Evolutionary conservation across 2,113 vertebrate genomes (phyloP).

Genomic region (Sinocyclocheilus grahami): DNA sequence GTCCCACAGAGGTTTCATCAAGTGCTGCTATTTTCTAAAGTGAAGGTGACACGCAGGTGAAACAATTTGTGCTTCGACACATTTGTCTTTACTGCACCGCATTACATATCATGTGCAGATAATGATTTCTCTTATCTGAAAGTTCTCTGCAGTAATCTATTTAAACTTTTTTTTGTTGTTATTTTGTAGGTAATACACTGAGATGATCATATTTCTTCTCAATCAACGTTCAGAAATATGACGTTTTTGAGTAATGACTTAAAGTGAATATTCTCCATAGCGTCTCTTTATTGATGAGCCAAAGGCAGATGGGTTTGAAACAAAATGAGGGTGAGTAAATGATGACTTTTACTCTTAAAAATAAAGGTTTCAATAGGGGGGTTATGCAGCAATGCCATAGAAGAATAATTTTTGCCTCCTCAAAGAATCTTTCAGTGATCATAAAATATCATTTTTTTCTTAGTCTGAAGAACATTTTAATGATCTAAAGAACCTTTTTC

Average conservation of each 20-base stretch:
- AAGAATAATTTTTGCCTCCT: background rate
- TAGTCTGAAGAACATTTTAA: too few relatives aligned
- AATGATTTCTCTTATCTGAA: background rate
- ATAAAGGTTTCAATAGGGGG: too few relatives aligned
- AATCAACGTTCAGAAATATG: background rate
- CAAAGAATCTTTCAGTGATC: background rate
- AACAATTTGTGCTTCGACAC: background rate
- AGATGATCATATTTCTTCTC: slow-evolving; percentile 1
- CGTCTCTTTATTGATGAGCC: background rate
- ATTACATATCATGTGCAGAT: slow-evolving; percentile 1
- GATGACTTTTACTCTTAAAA: background rate
- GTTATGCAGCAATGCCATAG: too few relatives aligned
- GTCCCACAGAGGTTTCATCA: slow-evolving; percentile 16
- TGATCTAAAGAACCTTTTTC: too few relatives aligned
- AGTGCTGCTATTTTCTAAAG: slow-evolving; percentile 13
- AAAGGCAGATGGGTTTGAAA: background rate
- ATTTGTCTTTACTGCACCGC: background rate
- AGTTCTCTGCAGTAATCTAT: background rate
- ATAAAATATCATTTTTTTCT: too few relatives aligned
- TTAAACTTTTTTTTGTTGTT: background rate
- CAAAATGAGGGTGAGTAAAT: background rate
- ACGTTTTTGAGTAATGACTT: background rate
- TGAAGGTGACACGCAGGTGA: slow-evolving; percentile 9
- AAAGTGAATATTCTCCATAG: background rate
- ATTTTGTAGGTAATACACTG: background rate